phyloP scores from a whole-genome alignment of 2,888 invertebrate species.

The Leptinotarsa peninsularis region DNA sequence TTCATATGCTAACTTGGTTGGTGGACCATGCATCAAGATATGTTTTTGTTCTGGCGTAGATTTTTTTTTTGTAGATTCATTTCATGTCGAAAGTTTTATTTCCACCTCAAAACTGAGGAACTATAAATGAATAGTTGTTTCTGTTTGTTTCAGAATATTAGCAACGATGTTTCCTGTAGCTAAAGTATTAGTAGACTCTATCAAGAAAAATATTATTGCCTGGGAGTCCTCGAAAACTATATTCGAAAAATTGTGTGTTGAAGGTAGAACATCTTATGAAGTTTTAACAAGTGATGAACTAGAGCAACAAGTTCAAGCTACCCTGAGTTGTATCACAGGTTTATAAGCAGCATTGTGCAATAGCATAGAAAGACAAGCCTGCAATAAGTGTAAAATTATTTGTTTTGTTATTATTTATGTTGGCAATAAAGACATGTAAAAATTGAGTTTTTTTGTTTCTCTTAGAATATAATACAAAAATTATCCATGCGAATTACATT shows the following conservation, averaged over 20 bases:
- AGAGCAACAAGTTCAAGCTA: slow-evolving; percentile 54
- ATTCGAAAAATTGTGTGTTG: slow-evolving; percentile 57
- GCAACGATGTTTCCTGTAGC: slow-evolving; percentile 70
- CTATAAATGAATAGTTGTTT: not conserved
- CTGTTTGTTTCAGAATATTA: slow-evolving; percentile 67
- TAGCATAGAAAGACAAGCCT: slow-evolving; percentile 22
- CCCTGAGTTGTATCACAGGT: slow-evolving; percentile 33
- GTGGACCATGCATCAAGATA: too few relatives aligned
- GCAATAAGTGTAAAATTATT: slow-evolving; percentile 25
- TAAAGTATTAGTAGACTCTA: slow-evolving; percentile 65
- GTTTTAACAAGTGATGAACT: slow-evolving; percentile 56
- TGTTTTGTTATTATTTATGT: slow-evolving; percentile 7
- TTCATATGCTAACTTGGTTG: too few relatives aligned
- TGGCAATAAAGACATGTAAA: not conserved
- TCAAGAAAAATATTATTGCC: slow-evolving; percentile 70
- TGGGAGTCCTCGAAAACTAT: slow-evolving; percentile 71
- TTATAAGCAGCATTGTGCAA: slow-evolving; percentile 1
- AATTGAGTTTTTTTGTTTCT: not conserved
- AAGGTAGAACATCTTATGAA: slow-evolving; percentile 56
- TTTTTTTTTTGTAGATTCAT: too few relatives aligned
- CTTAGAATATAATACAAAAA: not conserved
- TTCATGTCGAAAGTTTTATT: too few relatives aligned
- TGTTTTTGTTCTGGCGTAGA: too few relatives aligned
- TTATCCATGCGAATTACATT: too few relatives aligned
- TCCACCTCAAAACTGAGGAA: not conserved